Evolutionary conservation across 2,113 vertebrate species (phyloP), one percentile per base, ranked within the genome.

Genomic region (Ammodramus savannarum): DNA sequence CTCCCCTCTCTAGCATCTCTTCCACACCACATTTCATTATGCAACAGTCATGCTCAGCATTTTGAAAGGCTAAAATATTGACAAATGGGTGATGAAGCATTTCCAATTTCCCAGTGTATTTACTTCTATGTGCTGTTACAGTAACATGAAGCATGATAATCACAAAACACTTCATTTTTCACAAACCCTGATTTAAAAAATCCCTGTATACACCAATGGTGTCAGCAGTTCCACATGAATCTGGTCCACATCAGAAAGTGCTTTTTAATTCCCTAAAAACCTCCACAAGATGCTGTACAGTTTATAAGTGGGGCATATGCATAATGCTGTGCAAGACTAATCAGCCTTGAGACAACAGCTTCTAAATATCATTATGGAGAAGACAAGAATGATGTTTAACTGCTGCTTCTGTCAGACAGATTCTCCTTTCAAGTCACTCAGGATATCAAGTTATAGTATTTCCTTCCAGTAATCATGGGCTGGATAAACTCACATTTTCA

Each of bases 331-430:
- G 66, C 71, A 51, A 89, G 71, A 61, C 75, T 26, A 62, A 81
- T 55, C 85, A 94, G 87, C 81, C 51, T 43, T 46, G 59, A 80
- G 71, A 89, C 81, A 89, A 76, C 41, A 49, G 91, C 74, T 67
- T 82, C 81, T 73, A 87, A 89, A 73, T 76, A 66, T 41, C 78
- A 89, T 66, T 73, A 75, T 4, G 41, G 87, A 76, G 51, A 51
- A 93, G 71, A 72, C 41, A 89, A 94, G 51, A 48, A 58, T 13
- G 75, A 36, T 67, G 59, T 67, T 89, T 54, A 83, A 93, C 59
- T 85, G 71, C 91, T 83, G 7, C 69, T 87, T 85, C 58, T 73
- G 32, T 84, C 65, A 77, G n/a, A 85, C 41, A 34, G 59, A 51
- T 85, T 80, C 62, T 76, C 51, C 62, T 75, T 87, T 61, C 63